Evolutionary conservation across 2,113 vertebrate genomes (phyloP).

Genomic region (Montifringilla adamsi): DNA sequence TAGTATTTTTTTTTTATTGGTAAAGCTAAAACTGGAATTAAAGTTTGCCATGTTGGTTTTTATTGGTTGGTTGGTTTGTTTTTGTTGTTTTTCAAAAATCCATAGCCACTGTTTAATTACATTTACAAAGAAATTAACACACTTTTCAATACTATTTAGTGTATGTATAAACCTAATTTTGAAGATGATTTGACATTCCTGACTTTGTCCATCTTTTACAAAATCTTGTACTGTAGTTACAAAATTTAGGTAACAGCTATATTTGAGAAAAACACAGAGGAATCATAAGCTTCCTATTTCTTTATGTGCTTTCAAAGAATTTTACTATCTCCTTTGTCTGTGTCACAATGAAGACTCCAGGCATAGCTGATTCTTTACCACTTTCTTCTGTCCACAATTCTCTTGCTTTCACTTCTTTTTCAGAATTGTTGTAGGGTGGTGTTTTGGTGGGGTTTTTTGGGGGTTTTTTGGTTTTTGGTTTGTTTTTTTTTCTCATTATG

Average conservation of each 20-base stretch:
- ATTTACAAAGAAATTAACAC: not conserved
- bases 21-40: not conserved
- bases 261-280: not conserved
- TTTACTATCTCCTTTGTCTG: not conserved
- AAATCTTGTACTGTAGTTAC: not conserved
- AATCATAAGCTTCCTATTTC: not conserved
- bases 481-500: not conserved
- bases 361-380: not conserved
- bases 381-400: not conserved
- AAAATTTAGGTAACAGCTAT: not conserved
- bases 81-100: not conserved
- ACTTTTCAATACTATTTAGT: not conserved
- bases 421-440: not conserved
- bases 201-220: not conserved
- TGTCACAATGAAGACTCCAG: not conserved
- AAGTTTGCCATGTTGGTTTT: not conserved
- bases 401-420: not conserved
- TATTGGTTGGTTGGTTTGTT: not conserved
- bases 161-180: not conserved
- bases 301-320: not conserved
- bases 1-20: not conserved
- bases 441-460: not conserved
- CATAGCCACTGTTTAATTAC: not conserved
- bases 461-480: not conserved
- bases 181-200: not conserved